Conservation (phyloP, 2,888 invertebrate genomes). For the Zootermopsis nevadensis region DNA sequence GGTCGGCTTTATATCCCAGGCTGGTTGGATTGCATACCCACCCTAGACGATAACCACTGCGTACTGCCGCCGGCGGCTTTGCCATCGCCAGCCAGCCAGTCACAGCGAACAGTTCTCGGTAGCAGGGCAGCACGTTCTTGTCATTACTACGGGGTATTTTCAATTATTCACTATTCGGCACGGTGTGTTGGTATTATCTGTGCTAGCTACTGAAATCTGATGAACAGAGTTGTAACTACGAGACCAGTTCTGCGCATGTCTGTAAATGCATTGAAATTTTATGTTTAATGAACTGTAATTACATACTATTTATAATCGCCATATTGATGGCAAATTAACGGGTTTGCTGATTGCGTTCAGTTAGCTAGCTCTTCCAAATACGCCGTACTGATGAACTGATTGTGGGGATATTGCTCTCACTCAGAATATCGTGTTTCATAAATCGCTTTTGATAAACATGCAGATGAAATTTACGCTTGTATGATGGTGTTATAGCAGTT, state of each 20-base stretch:
- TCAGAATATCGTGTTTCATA: neutral
- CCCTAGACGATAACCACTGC: no score
- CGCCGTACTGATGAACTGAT: no score
- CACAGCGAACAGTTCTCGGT: no score
- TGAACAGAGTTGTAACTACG: neutral
- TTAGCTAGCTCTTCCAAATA: neutral
- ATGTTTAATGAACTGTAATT: neutral
- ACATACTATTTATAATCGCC: neutral
- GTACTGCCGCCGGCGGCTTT: no score
- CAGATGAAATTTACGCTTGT: neutral
- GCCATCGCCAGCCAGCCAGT: no score
- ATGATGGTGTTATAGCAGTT: neutral
- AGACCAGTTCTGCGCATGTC: neutral
- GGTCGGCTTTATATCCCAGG: no score
- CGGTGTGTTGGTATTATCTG: no score
- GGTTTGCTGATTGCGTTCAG: neutral
- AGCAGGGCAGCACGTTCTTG: no score
- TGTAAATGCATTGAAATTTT: neutral
- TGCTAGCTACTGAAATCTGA: neutral
- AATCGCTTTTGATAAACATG: neutral
- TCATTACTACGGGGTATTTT: no score
- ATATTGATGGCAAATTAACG: neutral
- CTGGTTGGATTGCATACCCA: no score
- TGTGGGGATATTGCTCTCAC: no score
- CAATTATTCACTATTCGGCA: no score